phyloP scores from a whole-genome alignment of 2,888 invertebrate species.

The Perizoma flavofasciatum region DNA sequence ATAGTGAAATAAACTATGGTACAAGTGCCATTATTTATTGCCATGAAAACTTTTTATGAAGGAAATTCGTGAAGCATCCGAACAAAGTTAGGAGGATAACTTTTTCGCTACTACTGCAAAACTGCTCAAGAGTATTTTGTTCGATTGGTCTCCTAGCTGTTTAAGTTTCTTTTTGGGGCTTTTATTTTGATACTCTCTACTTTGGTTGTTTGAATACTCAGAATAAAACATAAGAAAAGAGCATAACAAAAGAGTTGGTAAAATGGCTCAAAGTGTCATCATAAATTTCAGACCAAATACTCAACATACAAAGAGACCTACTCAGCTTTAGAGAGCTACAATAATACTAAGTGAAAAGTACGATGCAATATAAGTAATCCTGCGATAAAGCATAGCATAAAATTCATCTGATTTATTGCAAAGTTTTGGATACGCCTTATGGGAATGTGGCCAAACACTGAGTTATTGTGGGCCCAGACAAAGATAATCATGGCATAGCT shows the following conservation, averaged over 20 bases:
- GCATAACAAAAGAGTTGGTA: background rate
- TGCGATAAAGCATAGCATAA: conserved; percentile 4
- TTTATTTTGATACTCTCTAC: conserved; percentile 3
- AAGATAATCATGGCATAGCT: conserved; percentile 36
- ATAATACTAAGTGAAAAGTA: conserved; percentile 24
- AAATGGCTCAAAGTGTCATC: background rate
- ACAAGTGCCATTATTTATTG: conserved; percentile 19
- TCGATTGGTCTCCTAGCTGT: conserved; percentile 18
- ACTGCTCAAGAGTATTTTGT: conserved; percentile 23
- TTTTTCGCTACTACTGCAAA: conserved; percentile 26
- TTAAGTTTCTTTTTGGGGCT: conserved; percentile 5
- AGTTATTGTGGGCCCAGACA: conserved; percentile 30
- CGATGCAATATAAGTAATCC: background rate
- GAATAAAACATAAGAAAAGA: background rate
- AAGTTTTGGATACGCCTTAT: conserved; percentile 28
- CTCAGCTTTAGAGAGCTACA: background rate
- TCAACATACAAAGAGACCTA: background rate
- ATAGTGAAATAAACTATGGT: conserved; percentile 8
- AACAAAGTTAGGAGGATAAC: conserved; percentile 21
- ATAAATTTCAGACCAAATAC: background rate
- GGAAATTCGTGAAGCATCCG: conserved; percentile 20
- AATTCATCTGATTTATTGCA: conserved; percentile 25
- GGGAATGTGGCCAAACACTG: conserved; percentile 36
- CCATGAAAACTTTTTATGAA: conserved; percentile 22
- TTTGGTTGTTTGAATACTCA: background rate